Base-by-base conservation (phyloP, 2,888 invertebrate species). In the Ophraella communa region DNA sequence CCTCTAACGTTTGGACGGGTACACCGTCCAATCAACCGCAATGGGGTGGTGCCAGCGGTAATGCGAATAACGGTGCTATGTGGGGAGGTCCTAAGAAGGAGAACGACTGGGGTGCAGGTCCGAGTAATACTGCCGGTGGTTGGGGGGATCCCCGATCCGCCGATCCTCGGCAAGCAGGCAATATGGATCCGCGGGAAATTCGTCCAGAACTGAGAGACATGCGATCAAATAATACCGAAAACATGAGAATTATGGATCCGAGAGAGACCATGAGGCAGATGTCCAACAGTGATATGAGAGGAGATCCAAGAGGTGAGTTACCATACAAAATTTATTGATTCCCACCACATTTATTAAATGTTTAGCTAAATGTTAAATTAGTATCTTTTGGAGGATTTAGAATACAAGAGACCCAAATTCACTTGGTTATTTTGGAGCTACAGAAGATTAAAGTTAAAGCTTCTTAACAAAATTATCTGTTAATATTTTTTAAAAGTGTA, bases 1-100 rank as follows among this genome's bases (percentile, higher is more conserved):
- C 91, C 11, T 91, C 91, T 20, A 95, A 92, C 78, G 93, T 95
- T 62, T 95, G 95, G 95, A 93, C 92, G 14, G 94, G 93, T 4
- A 87, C 89, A 52, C 88, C 90, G 3, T 89, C 88, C 66, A 89
- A 88, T 68, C 89, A 89, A 42, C 88, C 86, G 49, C 88, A 88
- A 71, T 85, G 85, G 73, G 85, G 85, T 69, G 85, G 84, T 83
- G 84, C 85, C 7, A 85, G 85, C 83, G 85, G 75, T 23, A 73
- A 73, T 55, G 61, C 85, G 5, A 86, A 85, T 84, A 80, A 77
- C 73, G 81, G 75, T 72, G 79, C 76, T 59, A 83, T 81, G 80
- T 82, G 82, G 82, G 81, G 82, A 61, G 81, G 79, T 39, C 81
- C 81, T 3, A 84, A 84, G 73, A 85, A 85, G 77, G 84, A 84